phyloP scores from a whole-genome alignment of 2,888 invertebrate species.

The Tetragonula carbonaria region DNA sequence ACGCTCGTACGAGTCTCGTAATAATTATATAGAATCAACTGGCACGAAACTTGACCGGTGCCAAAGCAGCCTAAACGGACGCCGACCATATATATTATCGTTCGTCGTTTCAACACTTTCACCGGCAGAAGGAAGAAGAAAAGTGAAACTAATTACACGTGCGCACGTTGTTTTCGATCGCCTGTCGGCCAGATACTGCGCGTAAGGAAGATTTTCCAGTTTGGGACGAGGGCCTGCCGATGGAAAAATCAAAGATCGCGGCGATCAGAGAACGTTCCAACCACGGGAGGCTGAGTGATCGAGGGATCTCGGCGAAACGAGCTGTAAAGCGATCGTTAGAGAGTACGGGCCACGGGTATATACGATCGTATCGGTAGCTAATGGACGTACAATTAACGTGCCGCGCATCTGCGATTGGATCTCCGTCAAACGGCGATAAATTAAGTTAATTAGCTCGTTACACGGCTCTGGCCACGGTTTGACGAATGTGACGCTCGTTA shows the following conservation, averaged over 20 bases:
- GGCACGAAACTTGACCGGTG: neutral
- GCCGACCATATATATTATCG: neutral
- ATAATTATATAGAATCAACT: neutral
- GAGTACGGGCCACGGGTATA: constrained; percentile 59
- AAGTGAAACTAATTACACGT: neutral
- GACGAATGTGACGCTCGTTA: constrained; percentile 75
- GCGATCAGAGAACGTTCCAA: constrained; percentile 7
- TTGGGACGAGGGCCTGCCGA: neutral
- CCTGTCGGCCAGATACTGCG: too few relatives aligned
- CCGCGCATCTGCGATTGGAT: constrained; percentile 79
- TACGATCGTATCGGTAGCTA: constrained; percentile 78
- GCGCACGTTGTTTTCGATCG: neutral
- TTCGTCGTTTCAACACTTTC: neutral
- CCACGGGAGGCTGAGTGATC: neutral
- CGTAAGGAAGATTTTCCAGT: constrained; percentile 18
- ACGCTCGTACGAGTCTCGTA: too few relatives aligned
- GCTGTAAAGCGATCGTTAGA: constrained; percentile 71
- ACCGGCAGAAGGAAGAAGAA: neutral
- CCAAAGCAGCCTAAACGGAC: neutral
- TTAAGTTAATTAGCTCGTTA: constrained; percentile 81
- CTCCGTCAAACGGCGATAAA: constrained; percentile 80
- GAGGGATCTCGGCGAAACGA: constrained; percentile 56
- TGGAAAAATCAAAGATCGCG: constrained; percentile 44
- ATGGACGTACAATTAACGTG: constrained; percentile 81
- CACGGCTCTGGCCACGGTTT: constrained; percentile 72